Percentiles rank a stretch among this genome's conserved stretches.
phyloP scores from a whole-genome alignment of 2,888 invertebrate genomes.

The Drosophila phalerata region DNA sequence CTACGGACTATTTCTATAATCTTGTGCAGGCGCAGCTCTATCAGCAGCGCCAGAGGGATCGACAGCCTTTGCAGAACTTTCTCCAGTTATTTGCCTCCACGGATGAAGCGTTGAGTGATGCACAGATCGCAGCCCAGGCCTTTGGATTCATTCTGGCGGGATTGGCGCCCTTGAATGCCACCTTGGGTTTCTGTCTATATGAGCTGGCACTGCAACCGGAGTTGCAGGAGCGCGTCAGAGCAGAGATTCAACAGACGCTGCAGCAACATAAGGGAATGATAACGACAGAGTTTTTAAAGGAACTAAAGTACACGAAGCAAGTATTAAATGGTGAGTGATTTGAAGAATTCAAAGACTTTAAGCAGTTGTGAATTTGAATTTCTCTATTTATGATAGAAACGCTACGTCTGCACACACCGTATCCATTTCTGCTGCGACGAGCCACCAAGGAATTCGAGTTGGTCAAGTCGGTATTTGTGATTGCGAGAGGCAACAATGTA shows the following conservation, averaged over 20 bases:
- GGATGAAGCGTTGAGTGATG: constrained; percentile 59
- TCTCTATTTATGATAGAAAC: constrained; percentile 84
- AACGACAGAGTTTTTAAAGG: constrained; percentile 66
- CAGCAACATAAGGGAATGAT: constrained; percentile 63
- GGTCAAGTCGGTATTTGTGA: constrained; percentile 77
- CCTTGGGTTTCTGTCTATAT: constrained; percentile 86
- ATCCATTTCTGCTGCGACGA: constrained; percentile 78
- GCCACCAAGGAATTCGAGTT: constrained; percentile 79
- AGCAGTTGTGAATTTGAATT: background rate
- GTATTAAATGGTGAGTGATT: constrained; percentile 77
- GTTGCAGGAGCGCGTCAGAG: constrained; percentile 67
- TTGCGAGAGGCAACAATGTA: constrained; percentile 74
- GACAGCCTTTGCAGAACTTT: constrained; percentile 86
- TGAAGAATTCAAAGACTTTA: too few relatives aligned
- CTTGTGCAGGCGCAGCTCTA: constrained; percentile 69
- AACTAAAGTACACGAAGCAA: constrained; percentile 78
- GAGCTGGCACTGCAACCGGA: constrained; percentile 82
- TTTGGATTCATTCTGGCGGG: constrained; percentile 86
- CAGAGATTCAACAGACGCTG: constrained; percentile 70
- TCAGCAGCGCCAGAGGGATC: constrained; percentile 63
- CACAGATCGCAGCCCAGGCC: constrained; percentile 83
- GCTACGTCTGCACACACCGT: constrained; percentile 86
- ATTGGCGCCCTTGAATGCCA: constrained; percentile 88
- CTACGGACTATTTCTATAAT: constrained; percentile 75
- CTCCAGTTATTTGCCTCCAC: constrained; percentile 86